Evolutionary conservation across 2,797 vertebrate species (phyloP).

Genomic region (Molossus alvarezi): DNA sequence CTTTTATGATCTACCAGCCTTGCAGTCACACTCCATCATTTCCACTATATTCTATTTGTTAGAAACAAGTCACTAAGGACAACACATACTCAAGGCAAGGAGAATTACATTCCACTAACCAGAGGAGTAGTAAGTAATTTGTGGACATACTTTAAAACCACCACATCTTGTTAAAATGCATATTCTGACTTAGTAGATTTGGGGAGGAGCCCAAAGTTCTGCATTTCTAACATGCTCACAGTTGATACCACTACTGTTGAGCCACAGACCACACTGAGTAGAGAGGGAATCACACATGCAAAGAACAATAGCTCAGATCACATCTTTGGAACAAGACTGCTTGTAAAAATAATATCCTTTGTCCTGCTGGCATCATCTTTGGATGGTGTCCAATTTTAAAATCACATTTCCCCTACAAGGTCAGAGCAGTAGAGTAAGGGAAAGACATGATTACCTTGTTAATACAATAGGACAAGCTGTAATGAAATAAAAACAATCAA

Average conservation of each 20-base stretch:
- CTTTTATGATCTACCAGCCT: neutral
- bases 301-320: neutral
- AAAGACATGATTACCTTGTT: conserved; percentile 57
- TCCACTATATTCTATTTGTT: neutral
- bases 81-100: neutral
- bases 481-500: conserved; percentile 68
- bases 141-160: neutral
- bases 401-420: conserved; percentile 81
- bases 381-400: conserved; percentile 70
- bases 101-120: neutral
- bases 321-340: neutral
- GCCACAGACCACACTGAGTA: neutral
- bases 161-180: neutral
- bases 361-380: conserved; percentile 24
- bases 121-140: neutral
- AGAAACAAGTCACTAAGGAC: neutral
- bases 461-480: conserved; percentile 61
- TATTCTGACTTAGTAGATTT: neutral
- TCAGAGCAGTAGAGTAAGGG: conserved; percentile 68
- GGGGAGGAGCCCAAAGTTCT: neutral
- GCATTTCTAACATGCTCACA: neutral
- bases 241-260: neutral
- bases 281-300: neutral
- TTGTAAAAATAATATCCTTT: neutral
- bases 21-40: neutral